These are phyloP conservation scores for Sinhomidia bicolor DNA, from an alignment of 2,888 invertebrate genomes.

Conservation along the genomic window DNA sequence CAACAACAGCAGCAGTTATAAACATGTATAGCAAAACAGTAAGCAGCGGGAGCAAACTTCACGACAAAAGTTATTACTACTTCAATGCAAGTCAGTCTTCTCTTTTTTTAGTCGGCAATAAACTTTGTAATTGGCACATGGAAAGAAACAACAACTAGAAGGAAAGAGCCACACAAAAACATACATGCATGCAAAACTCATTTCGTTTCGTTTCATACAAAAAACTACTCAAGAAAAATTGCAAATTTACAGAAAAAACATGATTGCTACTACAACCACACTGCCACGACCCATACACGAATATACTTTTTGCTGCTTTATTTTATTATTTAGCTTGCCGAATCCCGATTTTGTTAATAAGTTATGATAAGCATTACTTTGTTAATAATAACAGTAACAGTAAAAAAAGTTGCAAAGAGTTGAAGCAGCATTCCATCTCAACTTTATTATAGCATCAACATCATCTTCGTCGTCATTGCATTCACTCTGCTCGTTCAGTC, in stretches of 20 bases:
- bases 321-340: constrained; percentile 16
- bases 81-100: too few species aligned
- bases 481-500: too few species aligned
- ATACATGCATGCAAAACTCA: background rate
- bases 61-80: constrained; percentile 49
- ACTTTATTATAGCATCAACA: background rate
- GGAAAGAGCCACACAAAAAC: too few species aligned
- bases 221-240: constrained; percentile 50
- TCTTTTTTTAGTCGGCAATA: constrained; percentile 30
- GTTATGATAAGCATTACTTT: constrained; percentile 36
- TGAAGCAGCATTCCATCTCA: constrained; percentile 33
- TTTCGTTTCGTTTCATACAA: background rate
- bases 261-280: background rate
- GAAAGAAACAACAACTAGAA: too few species aligned
- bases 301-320: background rate
- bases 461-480: background rate
- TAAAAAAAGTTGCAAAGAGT: constrained; percentile 39
- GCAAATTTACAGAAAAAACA: constrained; percentile 18
- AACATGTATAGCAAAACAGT: background rate
- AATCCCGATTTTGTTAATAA: constrained; percentile 33
- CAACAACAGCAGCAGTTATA: background rate
- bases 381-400: constrained; percentile 27
- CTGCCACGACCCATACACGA: background rate
- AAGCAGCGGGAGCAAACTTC: constrained; percentile 37
- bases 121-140: constrained; percentile 44